Percentiles rank a stretch among this genome's conserved stretches.
These are phyloP conservation scores for Microcebus jonahi DNA, from an alignment of 2,113 vertebrate species.

Conservation along the genomic window DNA sequence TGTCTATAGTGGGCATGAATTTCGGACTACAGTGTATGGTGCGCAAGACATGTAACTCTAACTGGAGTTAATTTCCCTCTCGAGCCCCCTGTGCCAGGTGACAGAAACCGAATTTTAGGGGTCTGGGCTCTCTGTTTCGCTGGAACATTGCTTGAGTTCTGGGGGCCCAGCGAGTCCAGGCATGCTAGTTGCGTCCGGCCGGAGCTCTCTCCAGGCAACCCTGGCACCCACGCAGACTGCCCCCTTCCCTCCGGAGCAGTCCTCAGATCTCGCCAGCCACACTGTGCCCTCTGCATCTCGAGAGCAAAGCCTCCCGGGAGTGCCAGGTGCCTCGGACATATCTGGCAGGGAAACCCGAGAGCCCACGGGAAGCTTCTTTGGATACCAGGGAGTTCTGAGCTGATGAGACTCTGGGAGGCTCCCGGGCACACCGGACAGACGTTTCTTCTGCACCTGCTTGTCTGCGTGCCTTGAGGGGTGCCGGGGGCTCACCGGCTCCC, in stretches of 20 bases:
- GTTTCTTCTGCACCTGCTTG: background rate
- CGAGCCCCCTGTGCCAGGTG: no score
- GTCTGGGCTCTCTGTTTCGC: background rate
- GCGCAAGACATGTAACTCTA: background rate
- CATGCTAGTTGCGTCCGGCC: rapidly evolving
- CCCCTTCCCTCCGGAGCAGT: background rate
- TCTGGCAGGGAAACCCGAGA: background rate
- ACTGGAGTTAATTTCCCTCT: background rate
- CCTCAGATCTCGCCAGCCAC: background rate
- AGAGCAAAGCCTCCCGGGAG: background rate
- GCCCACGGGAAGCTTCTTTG: background rate
- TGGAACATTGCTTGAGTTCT: background rate
- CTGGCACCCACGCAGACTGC: background rate
- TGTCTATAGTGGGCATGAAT: rapidly evolving
- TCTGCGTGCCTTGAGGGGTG: rapidly evolving
- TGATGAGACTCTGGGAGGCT: background rate
- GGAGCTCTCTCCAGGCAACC: background rate
- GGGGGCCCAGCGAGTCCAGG: background rate
- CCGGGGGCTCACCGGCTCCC: background rate
- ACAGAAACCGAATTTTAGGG: background rate
- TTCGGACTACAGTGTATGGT: rapidly evolving
- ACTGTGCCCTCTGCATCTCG: background rate
- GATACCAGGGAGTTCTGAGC: no score
- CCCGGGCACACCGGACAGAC: no score
- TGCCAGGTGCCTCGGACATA: background rate